These are phyloP conservation scores for Parasteatoda tepidariorum DNA, from an alignment of 1,140 invertebrate species.

Conservation along the genomic window DNA sequence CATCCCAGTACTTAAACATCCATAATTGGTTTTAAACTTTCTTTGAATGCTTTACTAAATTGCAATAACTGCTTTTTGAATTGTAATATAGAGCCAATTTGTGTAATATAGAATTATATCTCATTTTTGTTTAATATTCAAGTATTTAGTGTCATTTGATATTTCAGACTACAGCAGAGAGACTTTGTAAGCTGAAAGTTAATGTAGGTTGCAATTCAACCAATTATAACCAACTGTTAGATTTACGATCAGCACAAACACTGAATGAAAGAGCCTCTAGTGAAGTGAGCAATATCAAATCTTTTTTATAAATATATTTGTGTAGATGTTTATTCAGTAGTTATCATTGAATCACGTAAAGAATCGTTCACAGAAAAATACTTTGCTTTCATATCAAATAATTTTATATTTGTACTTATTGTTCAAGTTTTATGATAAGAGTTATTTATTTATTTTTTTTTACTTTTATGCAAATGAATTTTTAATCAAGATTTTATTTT, in stretches of 20 bases:
- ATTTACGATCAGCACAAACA: conserved; percentile 29
- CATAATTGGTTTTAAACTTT: too few species aligned
- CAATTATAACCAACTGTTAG: conserved; percentile 29
- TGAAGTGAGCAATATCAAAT: conserved; percentile 12
- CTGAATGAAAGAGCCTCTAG: conserved; percentile 6
- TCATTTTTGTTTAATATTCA: too few species aligned
- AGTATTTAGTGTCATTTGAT: too few species aligned
- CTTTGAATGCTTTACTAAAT: too few species aligned
- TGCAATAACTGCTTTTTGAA: too few species aligned
- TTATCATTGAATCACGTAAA: neutral
- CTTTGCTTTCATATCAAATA: neutral
- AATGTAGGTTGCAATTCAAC: conserved; percentile 1
- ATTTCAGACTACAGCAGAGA: conserved; percentile 30
- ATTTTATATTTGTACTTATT: neutral
- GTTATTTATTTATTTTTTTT: neutral
- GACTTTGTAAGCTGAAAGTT: conserved; percentile 28
- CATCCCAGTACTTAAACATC: too few species aligned
- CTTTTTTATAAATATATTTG: neutral
- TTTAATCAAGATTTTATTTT: too few species aligned
- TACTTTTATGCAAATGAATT: too few species aligned
- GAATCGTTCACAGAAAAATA: neutral
- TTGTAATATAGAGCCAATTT: too few species aligned
- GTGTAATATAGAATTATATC: too few species aligned
- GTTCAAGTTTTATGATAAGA: neutral
- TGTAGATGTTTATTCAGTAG: neutral